Base-by-base conservation (phyloP, 2,888 invertebrate species). In the Cephonodes hylas region DNA sequence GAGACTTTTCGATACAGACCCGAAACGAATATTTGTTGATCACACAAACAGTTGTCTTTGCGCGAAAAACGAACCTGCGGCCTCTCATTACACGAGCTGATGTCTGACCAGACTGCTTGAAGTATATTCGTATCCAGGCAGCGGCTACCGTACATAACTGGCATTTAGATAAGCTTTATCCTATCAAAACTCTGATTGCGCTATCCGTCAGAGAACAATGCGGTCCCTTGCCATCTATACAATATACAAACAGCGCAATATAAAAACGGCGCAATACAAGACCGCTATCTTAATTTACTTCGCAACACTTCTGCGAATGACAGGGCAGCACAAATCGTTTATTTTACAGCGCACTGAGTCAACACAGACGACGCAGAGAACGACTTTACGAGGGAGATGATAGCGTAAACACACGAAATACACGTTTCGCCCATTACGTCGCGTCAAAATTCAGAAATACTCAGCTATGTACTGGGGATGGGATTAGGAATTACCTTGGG, bases 381-480 rank as follows among this genome's bases (percentile, higher is more conserved):
- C n/a, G n/a, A n/a, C n/a, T n/a, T n/a, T n/a, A 31, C 53, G 31
- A 53, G 27, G 18, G 53, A 46, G 18, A 45, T 34, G 63, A 66
- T 63, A 66, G 42, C 64, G 34, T 42, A 45, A 65, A 46, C 38
- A 45, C 22, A 62, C 48, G 46, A 64, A 53, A 53, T 63, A 66
- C 69, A 66, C 66, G 66, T 67, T 67, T 65, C 25, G n/a, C n/a
- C 61, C 64, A 67, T 69, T 69, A 67, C 61, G 10, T n/a, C 46
- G 57, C 23, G 61, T 58, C 44, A 59, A 59, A 42, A 59, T 61
- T 42, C 57, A 22, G 61, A 59, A 48, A 44, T 15, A 59, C 34
- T 59, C 27, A 25, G 53, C 48, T 42, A 53, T 60, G 6, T 38
- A 2, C 1, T 27, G 18, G 42, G 25, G 53, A 25, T 31, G 60